These are phyloP conservation scores for Teleogryllus oceanicus DNA, from an alignment of 2,888 invertebrate genomes.

Conservation along the genomic window DNA sequence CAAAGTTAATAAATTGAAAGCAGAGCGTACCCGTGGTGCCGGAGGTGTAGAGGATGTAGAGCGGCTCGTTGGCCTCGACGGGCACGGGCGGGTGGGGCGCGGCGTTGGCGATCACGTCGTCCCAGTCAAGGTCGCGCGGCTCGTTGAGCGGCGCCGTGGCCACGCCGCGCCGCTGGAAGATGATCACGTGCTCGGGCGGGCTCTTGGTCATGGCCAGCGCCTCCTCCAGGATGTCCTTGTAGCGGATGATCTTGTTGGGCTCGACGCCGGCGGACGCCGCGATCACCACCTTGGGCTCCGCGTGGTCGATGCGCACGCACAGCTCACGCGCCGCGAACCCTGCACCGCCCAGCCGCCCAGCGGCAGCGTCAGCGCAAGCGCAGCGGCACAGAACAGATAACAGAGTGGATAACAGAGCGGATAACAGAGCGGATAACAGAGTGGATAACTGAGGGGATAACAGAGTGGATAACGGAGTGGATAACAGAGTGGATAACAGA, in stretches of 20 bases:
- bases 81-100: conserved; percentile 76
- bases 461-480: no score
- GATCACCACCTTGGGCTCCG: conserved; percentile 82
- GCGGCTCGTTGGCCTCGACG: conserved; percentile 82
- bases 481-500: no score
- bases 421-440: no score
- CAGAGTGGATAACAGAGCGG: no score
- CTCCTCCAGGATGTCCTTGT: conserved; percentile 77
- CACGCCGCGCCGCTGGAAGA: conserved; percentile 73
- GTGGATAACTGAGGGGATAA: no score
- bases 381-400: no score
- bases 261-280: conserved; percentile 90
- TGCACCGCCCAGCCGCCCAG: conserved; percentile 45
- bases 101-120: conserved; percentile 62
- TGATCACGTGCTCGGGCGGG: conserved; percentile 75
- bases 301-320: conserved; percentile 80
- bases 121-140: conserved; percentile 73
- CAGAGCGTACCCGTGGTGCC: conserved; percentile 65
- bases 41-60: conserved; percentile 91
- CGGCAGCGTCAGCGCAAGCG: no score
- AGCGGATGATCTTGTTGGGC: conserved; percentile 67
- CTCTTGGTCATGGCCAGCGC: conserved; percentile 69
- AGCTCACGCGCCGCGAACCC: conserved; percentile 89
- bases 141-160: conserved; percentile 60
- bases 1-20: no score